Base-by-base conservation (phyloP, 2,888 invertebrate genomes). In the Pediacus dermestoides region DNA sequence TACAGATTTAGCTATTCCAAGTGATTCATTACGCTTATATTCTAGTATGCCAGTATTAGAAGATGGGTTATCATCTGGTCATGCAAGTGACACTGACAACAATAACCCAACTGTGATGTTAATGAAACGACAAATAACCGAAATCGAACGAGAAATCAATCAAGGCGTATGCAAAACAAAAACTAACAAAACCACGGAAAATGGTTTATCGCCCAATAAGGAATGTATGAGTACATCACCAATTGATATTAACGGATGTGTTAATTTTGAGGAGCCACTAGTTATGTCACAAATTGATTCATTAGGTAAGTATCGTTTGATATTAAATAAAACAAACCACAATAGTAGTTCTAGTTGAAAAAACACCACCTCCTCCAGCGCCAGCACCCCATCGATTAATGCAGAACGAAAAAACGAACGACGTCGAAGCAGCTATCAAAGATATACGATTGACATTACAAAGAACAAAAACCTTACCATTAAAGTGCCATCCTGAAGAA, bases 1-100 rank as follows among this genome's bases (percentile, higher is more conserved):
- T 14, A 78, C 78, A 30, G 77, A 75, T 53, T 61, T 80, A 33
- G 76, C 78, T 26, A 76, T 78, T 44, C 78, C 76, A 53, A 76
- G 76, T 26, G 80, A 80, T 63, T 77, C 79, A 58, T 73, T 81
- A 22, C 77, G 78, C 66, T 77, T 79, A 70, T 85, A 77, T 70
- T 81, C 81, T 32, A 82, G 81, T 57, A 87, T 95, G 86, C 95
- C 95, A 0, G 85, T 91, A 9, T 79, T 95, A 27, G 93, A 94
- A 65, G 95, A 95, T 68, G 94, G 93, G 0, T 73, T 95, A 39
- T 93, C 93, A 1, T 93, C 93, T 21, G 93, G 93, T 2, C 93
- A 93, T 64, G 90, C 85, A 1, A 92, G 92, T 46, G 94, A 94
- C 63, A 87, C 83, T 0, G 94, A 94, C 71, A 89, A 89, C 65